phyloP scores from a whole-genome alignment of 2,797 vertebrate species.

The Pantherophis vulpinus region DNA sequence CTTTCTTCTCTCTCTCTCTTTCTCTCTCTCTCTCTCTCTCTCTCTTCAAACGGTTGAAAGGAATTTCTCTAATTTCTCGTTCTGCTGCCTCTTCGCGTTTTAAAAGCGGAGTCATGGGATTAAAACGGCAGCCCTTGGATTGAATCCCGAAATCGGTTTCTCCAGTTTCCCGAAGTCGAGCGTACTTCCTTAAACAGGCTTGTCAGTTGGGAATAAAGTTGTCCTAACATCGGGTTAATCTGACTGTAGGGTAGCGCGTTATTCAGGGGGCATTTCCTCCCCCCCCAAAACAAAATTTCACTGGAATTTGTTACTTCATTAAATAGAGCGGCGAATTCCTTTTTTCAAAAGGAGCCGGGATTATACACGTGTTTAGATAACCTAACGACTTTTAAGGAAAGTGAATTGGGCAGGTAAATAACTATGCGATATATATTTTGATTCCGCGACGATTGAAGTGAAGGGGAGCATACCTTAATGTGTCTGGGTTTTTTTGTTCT shows the following conservation, averaged over 20 bases:
- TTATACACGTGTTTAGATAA: neutral
- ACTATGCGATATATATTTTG: neutral
- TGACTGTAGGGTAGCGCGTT: neutral
- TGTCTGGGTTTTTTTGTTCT: neutral
- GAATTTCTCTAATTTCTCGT: neutral
- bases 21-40: rapidly evolving
- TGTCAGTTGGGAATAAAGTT: neutral
- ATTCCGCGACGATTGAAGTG: neutral
- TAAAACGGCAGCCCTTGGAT: neutral
- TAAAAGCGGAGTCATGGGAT: neutral
- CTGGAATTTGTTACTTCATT: neutral
- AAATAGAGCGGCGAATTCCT: neutral
- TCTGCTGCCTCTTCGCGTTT: neutral
- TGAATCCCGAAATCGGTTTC: neutral
- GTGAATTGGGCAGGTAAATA: neutral
- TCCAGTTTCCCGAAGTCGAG: neutral
- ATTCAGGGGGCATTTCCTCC: neutral
- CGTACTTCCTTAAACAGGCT: neutral
- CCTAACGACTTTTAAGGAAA: neutral
- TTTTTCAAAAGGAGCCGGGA: neutral
- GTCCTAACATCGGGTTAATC: neutral
- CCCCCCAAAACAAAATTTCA: neutral
- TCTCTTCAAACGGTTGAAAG: too few relatives aligned
- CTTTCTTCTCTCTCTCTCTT: rapidly evolving
- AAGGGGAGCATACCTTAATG: neutral